A percentile compares a stretch with the other conserved stretches of the same genome.
phyloP scores from a whole-genome alignment of 2,888 invertebrate species.

The Nemapogon koenigi region DNA sequence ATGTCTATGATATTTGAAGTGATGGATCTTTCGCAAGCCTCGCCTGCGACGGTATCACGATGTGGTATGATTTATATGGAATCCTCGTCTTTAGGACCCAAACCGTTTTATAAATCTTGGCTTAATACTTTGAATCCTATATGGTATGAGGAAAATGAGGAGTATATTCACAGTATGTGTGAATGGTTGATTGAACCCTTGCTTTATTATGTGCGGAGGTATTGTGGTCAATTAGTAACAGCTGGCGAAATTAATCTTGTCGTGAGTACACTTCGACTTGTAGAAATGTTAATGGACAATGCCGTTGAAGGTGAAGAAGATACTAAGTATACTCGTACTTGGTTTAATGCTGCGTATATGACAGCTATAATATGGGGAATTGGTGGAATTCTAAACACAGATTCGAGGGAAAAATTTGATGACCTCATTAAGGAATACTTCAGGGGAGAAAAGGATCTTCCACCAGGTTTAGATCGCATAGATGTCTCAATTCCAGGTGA shows the following conservation, averaged over 20 bases:
- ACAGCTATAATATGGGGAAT: conserved; percentile 84
- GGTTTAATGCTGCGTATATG: conserved; percentile 80
- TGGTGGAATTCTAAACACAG: conserved; percentile 78
- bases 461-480: conserved; percentile 65
- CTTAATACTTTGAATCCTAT: conserved; percentile 66
- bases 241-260: conserved; percentile 78
- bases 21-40: conserved; percentile 83
- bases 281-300: conserved; percentile 80
- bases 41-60: conserved; percentile 87
- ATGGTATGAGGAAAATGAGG: conserved; percentile 69
- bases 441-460: conserved; percentile 46
- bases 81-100: conserved; percentile 82
- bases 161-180: conserved; percentile 68
- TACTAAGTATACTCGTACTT: conserved; percentile 70
- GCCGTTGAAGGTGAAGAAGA: conserved; percentile 75
- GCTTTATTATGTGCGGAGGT: conserved; percentile 73
- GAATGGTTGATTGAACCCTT: conserved; percentile 83
- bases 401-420: conserved; percentile 74
- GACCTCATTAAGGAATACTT: conserved; percentile 63
- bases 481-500: conserved; percentile 80
- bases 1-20: conserved; percentile 92
- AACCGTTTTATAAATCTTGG: conserved; percentile 84
- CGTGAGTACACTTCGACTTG: conserved; percentile 73
- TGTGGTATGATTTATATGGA: conserved; percentile 94
- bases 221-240: conserved; percentile 69